phyloP scores from a whole-genome alignment of 2,888 invertebrate genomes.

The Xanthia icteritia region DNA sequence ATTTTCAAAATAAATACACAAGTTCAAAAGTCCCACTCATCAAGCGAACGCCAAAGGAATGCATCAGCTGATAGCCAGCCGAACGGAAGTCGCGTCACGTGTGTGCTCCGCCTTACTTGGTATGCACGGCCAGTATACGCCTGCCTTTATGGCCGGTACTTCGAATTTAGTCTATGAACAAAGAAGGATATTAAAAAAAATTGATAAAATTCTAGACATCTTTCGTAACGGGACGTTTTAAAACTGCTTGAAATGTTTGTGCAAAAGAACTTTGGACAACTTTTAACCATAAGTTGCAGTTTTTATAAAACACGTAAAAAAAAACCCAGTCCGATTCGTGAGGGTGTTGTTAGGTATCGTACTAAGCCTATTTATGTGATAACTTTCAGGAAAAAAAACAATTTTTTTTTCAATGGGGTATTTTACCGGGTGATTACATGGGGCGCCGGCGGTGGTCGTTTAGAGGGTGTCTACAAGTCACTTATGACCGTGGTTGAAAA shows the following conservation, averaged over 20 bases:
- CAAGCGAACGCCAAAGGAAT: constrained; percentile 62
- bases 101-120: constrained; percentile 74
- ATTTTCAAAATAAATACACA: constrained; percentile 26
- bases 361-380: no score
- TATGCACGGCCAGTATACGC: constrained; percentile 75
- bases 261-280: neutral
- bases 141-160: constrained; percentile 67
- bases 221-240: constrained; percentile 45
- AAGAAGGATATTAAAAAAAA: constrained; percentile 58
- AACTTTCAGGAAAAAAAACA: no score
- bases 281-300: neutral
- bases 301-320: no score
- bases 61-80: constrained; percentile 69
- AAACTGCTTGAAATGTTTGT: neutral
- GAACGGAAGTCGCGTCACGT: constrained; percentile 85
- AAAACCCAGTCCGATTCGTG: no score
- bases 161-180: constrained; percentile 63
- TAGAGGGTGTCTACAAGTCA: no score
- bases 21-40: constrained; percentile 52
- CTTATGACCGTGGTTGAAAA: no score
- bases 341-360: no score
- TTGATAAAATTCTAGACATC: constrained; percentile 29
- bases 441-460: no score
- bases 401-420: no score
- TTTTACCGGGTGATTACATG: no score